phyloP scores from a whole-genome alignment of 2,888 invertebrate genomes.

The Drosophila gaucha region DNA sequence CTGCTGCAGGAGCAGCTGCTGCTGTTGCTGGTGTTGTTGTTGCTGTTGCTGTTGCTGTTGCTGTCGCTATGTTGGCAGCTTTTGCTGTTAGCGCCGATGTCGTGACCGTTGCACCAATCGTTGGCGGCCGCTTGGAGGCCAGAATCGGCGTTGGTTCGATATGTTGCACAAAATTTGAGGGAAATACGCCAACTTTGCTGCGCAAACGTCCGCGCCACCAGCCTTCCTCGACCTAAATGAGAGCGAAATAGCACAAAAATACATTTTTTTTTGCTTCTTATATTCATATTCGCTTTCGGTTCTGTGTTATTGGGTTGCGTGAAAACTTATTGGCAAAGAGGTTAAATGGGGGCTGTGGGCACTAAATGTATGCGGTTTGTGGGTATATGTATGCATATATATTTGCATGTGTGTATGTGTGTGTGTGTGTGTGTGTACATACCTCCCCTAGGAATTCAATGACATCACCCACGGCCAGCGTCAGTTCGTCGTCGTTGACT shows the following conservation, averaged over 20 bases:
- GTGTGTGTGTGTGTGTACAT: slow-evolving; percentile 43
- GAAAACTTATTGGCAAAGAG: slow-evolving; percentile 71
- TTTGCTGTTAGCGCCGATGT: slow-evolving; percentile 53
- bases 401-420: background rate
- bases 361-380: slow-evolving; percentile 22
- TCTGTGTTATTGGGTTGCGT: slow-evolving; percentile 39
- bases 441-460: slow-evolving; percentile 96
- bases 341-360: slow-evolving; percentile 74
- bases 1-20: slow-evolving; percentile 19
- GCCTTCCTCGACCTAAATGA: slow-evolving; percentile 91
- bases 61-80: slow-evolving; percentile 34
- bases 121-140: slow-evolving; percentile 82
- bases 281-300: slow-evolving; percentile 41
- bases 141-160: slow-evolving; percentile 85
- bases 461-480: slow-evolving; percentile 93
- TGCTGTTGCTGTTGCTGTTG: slow-evolving; percentile 25
- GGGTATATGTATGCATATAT: slow-evolving; percentile 7
- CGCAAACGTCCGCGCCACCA: slow-evolving; percentile 95
- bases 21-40: slow-evolving; percentile 24
- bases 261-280: slow-evolving; percentile 6
- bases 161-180: slow-evolving; percentile 95
- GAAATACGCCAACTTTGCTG: slow-evolving; percentile 95
- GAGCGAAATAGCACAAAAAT: slow-evolving; percentile 28
- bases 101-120: slow-evolving; percentile 63
- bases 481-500: slow-evolving; percentile 96